Conservation (phyloP, 2,797 vertebrate genomes). For the Myotis planiceps region DNA sequence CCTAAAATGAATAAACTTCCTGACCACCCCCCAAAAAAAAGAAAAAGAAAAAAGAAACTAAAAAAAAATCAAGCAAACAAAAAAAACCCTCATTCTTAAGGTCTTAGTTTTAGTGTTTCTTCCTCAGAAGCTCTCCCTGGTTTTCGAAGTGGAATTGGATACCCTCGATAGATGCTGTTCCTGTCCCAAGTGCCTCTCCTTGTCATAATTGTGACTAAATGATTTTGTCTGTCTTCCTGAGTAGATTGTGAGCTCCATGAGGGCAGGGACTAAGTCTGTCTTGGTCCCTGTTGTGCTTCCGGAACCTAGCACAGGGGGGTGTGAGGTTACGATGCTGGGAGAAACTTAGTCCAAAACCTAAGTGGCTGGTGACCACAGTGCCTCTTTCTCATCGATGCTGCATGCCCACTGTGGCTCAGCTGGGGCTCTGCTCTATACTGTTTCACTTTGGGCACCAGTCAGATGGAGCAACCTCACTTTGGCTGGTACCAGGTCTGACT, state of each 20-base stretch:
- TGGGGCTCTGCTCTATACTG: background rate
- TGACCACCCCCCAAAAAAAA: background rate
- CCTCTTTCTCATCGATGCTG: background rate
- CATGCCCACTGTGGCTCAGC: background rate
- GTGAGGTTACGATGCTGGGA: background rate
- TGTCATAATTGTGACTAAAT: background rate
- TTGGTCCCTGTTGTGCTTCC: background rate
- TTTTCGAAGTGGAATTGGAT: background rate
- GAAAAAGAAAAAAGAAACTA: too few species aligned
- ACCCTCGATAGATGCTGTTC: background rate
- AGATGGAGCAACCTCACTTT: background rate
- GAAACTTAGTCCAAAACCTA: background rate
- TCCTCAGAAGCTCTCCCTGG: background rate
- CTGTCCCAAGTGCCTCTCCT: background rate
- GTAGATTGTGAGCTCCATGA: background rate
- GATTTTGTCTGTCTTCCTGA: background rate
- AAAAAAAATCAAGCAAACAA: too few species aligned
- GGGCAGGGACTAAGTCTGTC: background rate
- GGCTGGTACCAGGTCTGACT: too few species aligned
- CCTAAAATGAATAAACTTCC: background rate
- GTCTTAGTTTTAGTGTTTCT: background rate
- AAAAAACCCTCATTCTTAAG: background rate
- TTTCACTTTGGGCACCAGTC: background rate
- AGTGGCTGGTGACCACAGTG: background rate
- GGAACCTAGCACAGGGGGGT: background rate